Evolutionary conservation across 2,113 vertebrate genomes (phyloP).

Genomic region (Opisthocomus hoazin): DNA sequence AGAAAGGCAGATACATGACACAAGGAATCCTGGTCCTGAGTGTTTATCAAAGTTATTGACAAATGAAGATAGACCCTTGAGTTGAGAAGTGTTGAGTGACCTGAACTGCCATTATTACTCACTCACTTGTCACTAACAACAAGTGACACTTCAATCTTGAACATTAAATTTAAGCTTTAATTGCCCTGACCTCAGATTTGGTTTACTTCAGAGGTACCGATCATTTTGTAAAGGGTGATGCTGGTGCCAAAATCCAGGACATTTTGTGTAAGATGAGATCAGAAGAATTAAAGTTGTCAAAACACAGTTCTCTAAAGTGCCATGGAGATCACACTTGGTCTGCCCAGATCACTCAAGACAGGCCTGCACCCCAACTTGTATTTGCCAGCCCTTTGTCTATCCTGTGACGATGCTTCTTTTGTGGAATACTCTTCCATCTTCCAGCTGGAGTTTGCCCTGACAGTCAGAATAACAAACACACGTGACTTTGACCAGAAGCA

Average conservation of each 20-base stretch:
- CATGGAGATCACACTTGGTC: not conserved
- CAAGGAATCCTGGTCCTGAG: not conserved
- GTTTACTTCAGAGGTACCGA: not conserved
- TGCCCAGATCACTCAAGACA: not conserved
- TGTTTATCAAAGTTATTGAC: not conserved
- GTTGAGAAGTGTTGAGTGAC: not conserved
- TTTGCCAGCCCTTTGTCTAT: not conserved
- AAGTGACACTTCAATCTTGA: not conserved
- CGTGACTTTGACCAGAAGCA: not conserved
- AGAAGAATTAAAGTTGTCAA: conserved; percentile 19
- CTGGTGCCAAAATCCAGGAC: not conserved
- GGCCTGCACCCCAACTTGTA: not conserved
- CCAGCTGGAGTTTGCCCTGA: not conserved
- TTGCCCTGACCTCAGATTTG: not conserved
- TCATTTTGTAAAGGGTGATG: not conserved
- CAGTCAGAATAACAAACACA: not conserved
- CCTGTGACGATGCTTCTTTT: not conserved
- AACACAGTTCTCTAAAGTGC: not conserved
- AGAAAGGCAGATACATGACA: not conserved
- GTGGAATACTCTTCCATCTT: not conserved
- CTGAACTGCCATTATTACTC: not conserved
- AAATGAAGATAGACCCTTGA: not conserved
- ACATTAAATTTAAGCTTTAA: not conserved
- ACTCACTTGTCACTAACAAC: not conserved
- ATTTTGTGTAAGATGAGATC: not conserved